These are phyloP conservation scores for Copidosoma floridanum DNA, from an alignment of 1,140 invertebrate species.

Conservation along the genomic window DNA sequence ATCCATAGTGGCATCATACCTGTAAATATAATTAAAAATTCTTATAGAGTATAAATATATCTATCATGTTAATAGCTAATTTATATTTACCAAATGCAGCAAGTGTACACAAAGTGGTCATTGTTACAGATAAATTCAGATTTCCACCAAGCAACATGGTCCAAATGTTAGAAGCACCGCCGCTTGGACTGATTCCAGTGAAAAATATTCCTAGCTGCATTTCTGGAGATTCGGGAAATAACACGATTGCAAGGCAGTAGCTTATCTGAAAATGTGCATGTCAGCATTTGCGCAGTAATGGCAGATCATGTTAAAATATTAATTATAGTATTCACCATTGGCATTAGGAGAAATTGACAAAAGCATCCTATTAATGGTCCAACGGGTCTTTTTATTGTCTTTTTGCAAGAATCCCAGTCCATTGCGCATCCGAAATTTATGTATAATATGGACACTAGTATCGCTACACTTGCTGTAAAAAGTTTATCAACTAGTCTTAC, in stretches of 20 bases:
- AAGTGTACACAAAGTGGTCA: constrained; percentile 89
- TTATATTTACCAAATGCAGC: constrained; percentile 70
- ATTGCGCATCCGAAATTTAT: constrained; percentile 93
- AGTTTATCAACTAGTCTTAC: constrained; percentile 68
- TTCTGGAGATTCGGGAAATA: constrained; percentile 70
- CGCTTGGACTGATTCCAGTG: constrained; percentile 86
- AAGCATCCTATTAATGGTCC: constrained; percentile 80
- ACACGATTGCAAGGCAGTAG: constrained; percentile 68
- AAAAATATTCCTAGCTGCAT: constrained; percentile 88
- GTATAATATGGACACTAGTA: constrained; percentile 81
- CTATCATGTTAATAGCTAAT: not conserved
- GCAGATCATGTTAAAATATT: constrained; percentile 3
- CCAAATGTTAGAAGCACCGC: constrained; percentile 96
- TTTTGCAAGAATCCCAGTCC: constrained; percentile 71
- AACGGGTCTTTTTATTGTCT: constrained; percentile 73
- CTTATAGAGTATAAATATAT: not conserved
- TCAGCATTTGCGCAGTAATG: too few relatives aligned
- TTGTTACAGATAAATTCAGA: constrained; percentile 84
- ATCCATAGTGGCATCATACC: constrained; percentile 95
- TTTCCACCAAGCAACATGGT: constrained; percentile 85
- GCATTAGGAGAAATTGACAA: constrained; percentile 87
- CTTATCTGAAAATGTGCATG: constrained; percentile 69
- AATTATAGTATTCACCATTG: constrained; percentile 64
- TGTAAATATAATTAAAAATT: constrained; percentile 52
- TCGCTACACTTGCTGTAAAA: constrained; percentile 75